Evolutionary conservation across 2,797 vertebrate species (phyloP).

Genomic region (Brotula barbata): DNA sequence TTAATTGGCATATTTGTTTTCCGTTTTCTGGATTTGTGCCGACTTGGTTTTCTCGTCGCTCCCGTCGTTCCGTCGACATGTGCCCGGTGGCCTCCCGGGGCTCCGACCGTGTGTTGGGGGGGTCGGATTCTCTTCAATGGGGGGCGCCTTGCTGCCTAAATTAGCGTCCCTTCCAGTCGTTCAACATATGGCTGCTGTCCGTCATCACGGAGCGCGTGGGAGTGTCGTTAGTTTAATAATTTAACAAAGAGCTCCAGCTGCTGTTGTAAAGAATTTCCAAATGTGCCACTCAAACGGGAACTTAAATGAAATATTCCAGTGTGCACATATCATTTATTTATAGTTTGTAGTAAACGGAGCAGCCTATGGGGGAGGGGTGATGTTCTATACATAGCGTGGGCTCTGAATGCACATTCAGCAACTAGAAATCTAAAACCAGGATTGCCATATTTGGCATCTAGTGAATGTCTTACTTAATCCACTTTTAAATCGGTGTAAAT

Average conservation of each 20-base stretch:
- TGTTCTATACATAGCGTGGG: slow-evolving; percentile 75
- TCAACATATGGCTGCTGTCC: slow-evolving; percentile 62
- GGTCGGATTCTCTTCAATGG: slow-evolving; percentile 34
- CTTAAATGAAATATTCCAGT: slow-evolving; percentile 8
- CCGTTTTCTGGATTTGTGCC: too few species aligned
- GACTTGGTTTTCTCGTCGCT: too few species aligned
- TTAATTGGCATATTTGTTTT: too few species aligned
- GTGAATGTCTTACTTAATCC: slow-evolving; percentile 27
- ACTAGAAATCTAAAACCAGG: slow-evolving; percentile 62
- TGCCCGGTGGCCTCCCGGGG: slow-evolving; percentile 22
- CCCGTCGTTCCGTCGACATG: slow-evolving; percentile 25
- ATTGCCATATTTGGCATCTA: slow-evolving; percentile 73
- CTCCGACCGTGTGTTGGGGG: slow-evolving; percentile 8
- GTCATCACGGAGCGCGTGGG: too few species aligned
- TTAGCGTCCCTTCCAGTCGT: slow-evolving; percentile 66
- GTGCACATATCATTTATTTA: slow-evolving; percentile 71
- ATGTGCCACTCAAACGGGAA: background rate
- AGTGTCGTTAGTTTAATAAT: background rate
- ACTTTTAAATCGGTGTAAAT: background rate
- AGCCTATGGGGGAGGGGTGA: slow-evolving; percentile 54
- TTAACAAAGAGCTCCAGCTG: too few species aligned
- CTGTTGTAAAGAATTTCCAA: background rate
- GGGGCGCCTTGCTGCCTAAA: slow-evolving; percentile 61
- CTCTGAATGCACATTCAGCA: slow-evolving; percentile 76
- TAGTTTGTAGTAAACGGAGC: slow-evolving; percentile 73